Base-by-base conservation (phyloP, 1,140 invertebrate genomes). In the Drosophila sulfurigaster region DNA sequence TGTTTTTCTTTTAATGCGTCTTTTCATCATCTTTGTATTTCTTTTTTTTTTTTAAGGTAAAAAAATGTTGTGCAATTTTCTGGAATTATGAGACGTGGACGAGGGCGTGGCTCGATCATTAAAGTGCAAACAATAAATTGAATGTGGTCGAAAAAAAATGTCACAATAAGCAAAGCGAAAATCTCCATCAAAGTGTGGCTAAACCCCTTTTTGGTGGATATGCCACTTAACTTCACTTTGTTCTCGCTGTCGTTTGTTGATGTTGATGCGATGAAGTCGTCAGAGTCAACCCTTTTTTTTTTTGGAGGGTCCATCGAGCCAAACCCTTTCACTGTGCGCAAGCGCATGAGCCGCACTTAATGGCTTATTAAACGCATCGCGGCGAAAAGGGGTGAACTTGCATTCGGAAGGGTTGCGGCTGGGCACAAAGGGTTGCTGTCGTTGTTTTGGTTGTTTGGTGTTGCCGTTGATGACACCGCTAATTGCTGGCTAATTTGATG, bases 401-500 rank as follows among this genome's bases (percentile, higher is more conserved):
- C 38, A 1, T 41, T 11, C 25, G 11, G 15, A 73, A 56, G 64
- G 69, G 74, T 70, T 78, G 60, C 45, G 28, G 60, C 45, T 10
- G 63, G 56, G 52, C 20, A 38, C 20, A 72, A 76, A 52, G 74
- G 75, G 57, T 70, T 62, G 58, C 38, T 65, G 67, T 81, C 57
- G 43, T 65, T 43, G 41, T 43, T 41, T 43, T 43, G 41, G 41
- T 83, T 83, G 64, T 79, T 86, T 78, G 67, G 48, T 65, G 58
- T 79, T 70, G 63, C 64, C 56, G 59, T 49, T 59, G 78, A 83
- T 87, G 85, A 89, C 78, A 88, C 85, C 85, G 86, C 85, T 89
- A 89, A 89, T 89, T 89, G 81, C 51, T 79, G 85, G 78, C 81
- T 86, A 89, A 89, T 89, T 85, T 90, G 78, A 48, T 74, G 46